A percentile compares a stretch with the other conserved stretches of the same genome.
These are phyloP conservation scores for Pseudorhiza aurosa DNA, from an alignment of 30 jellyfish, hydroid and myxozoan species.

Conservation along the genomic window DNA sequence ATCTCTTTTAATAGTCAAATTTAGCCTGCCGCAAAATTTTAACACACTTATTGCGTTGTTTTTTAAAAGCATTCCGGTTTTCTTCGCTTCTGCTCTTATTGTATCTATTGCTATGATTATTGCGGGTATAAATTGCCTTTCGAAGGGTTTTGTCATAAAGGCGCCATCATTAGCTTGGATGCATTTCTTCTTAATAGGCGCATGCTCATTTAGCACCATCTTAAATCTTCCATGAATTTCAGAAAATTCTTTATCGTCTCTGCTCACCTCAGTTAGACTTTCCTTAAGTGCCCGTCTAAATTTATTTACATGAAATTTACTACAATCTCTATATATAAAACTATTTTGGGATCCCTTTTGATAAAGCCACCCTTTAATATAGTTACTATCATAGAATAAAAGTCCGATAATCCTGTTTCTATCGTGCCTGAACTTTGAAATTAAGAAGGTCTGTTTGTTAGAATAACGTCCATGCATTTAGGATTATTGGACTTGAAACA, in stretches of 20 bases:
- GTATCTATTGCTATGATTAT: background rate
- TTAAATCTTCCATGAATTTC: too few species aligned
- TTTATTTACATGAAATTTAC: background rate
- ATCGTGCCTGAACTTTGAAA: conserved; percentile 21
- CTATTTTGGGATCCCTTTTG: too few species aligned
- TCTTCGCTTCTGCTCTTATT: background rate
- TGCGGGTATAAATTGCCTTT: too few species aligned
- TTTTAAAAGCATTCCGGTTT: conserved; percentile 30
- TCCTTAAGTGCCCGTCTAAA: background rate
- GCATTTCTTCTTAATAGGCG: too few species aligned
- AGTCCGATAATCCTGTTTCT: too few species aligned
- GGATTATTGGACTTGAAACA: conserved; percentile 30
- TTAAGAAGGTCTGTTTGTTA: conserved; percentile 4
- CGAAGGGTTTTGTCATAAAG: too few species aligned
- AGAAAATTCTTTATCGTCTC: too few species aligned
- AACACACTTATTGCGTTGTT: conserved; percentile 13
- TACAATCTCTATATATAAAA: background rate
- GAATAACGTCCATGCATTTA: conserved; percentile 18
- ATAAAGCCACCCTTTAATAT: too few species aligned
- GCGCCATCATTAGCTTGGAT: too few species aligned
- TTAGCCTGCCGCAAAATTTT: background rate
- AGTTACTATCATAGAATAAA: too few species aligned
- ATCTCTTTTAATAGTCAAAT: background rate
- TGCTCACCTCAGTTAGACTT: background rate
- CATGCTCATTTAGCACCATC: too few species aligned